A percentile compares a stretch with the other conserved stretches of the same genome.
These are phyloP conservation scores for Hypomecis atomaria DNA, from an alignment of 2,888 invertebrate species.

Conservation along the genomic window DNA sequence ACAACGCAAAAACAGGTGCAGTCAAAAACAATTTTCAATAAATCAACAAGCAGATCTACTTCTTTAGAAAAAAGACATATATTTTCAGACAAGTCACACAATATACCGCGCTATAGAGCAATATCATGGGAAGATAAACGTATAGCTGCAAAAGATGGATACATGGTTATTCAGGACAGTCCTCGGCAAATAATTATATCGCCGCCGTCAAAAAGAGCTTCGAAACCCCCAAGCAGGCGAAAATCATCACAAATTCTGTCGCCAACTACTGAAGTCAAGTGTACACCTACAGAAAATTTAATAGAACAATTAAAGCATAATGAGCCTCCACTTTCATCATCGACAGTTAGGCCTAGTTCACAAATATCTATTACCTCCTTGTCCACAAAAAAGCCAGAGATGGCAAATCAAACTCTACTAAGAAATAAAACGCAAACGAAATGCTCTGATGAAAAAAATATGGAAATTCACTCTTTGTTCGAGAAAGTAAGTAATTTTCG, in stretches of 20 bases:
- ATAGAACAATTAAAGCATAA: neutral
- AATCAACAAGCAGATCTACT: neutral
- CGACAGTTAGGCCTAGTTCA: neutral
- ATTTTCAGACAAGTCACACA: neutral
- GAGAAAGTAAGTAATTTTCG: conserved; percentile 46
- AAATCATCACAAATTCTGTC: neutral
- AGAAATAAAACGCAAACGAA: conserved; percentile 7
- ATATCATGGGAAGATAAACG: neutral
- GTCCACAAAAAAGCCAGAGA: conserved; percentile 14
- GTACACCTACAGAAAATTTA: neutral
- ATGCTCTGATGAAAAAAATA: conserved; percentile 1
- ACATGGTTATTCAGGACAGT: neutral
- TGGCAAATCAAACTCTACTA: conserved; percentile 4
- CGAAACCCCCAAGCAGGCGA: neutral
- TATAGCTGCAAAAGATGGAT: neutral
- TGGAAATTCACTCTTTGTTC: conserved; percentile 33
- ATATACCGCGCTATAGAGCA: neutral
- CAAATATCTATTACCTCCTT: conserved; percentile 21
- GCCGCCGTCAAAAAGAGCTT: neutral
- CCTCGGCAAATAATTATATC: neutral
- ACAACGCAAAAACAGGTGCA: neutral
- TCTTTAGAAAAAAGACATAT: conserved; percentile 1
- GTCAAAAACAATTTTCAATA: neutral
- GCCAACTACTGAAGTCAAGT: neutral
- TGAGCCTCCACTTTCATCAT: neutral